Percentiles rank a stretch among this genome's conserved stretches.
Evolutionary conservation across 2,113 vertebrate genomes (phyloP).

Genomic region (Pangasianodon hypophthalmus): DNA sequence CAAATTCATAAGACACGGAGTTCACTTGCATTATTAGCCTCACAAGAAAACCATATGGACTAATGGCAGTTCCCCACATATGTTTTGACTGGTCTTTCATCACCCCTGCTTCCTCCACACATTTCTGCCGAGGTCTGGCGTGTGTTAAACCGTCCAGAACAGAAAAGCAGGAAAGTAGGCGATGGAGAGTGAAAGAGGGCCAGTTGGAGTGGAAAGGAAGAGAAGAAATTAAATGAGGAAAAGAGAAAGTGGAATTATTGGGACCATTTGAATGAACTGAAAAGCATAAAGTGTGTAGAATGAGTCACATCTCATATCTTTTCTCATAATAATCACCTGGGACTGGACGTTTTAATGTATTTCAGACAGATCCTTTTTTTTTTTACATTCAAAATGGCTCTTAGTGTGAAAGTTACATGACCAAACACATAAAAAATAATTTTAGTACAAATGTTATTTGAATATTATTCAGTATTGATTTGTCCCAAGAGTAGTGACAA

Average conservation of each 20-base stretch:
- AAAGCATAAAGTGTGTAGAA: slow-evolving; percentile 33
- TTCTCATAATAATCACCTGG: slow-evolving; percentile 5
- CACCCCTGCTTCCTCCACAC: slow-evolving; percentile 54
- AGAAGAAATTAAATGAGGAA: slow-evolving; percentile 37
- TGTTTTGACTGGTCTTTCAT: slow-evolving; percentile 61
- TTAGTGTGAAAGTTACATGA: neutral
- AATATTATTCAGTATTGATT: neutral
- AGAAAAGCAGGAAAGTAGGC: slow-evolving; percentile 43
- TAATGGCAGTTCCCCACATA: slow-evolving; percentile 52
- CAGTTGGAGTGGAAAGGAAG: slow-evolving; percentile 26
- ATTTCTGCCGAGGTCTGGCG: slow-evolving; percentile 54
- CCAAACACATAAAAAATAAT: neutral
- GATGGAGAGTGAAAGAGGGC: slow-evolving; percentile 29
- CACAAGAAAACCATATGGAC: slow-evolving; percentile 57
- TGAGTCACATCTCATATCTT: slow-evolving; percentile 31
- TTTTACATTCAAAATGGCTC: neutral
- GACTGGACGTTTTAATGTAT: neutral
- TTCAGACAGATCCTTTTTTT: neutral
- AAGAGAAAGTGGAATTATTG: slow-evolving; percentile 45
- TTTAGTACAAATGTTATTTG: neutral
- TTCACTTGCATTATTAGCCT: slow-evolving; percentile 41
- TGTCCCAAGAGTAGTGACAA: slow-evolving; percentile 7
- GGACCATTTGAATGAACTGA: slow-evolving; percentile 23
- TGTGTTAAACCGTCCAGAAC: slow-evolving; percentile 60
- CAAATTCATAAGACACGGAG: slow-evolving; percentile 34